Percentiles rank a stretch among this genome's conserved stretches.
phyloP scores from a whole-genome alignment of 2,797 vertebrate species.

The Poecilia picta region DNA sequence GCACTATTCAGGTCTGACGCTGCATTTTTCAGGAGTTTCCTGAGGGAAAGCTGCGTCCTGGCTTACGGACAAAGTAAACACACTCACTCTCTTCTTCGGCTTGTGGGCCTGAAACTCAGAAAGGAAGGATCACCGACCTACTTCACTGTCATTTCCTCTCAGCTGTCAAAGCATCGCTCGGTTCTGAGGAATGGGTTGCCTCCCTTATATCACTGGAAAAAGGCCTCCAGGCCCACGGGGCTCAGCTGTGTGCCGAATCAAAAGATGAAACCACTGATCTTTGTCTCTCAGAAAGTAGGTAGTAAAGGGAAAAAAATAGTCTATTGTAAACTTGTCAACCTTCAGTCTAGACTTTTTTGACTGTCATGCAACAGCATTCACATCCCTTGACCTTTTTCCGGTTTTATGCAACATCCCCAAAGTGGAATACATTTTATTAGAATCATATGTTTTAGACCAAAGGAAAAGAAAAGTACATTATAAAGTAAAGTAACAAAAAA shows the following conservation, averaged over 20 bases:
- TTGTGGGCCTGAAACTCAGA: conserved; percentile 31
- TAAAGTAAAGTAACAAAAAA: background rate
- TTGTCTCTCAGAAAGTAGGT: background rate
- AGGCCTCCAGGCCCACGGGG: conserved; percentile 12
- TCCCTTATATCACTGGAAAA: conserved; percentile 17
- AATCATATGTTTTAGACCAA: background rate
- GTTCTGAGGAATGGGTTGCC: conserved; percentile 40
- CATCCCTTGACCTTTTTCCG: background rate
- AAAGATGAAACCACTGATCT: background rate
- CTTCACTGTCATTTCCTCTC: conserved; percentile 66
- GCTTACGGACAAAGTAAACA: conserved; percentile 67
- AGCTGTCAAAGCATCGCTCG: conserved; percentile 54
- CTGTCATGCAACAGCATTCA: background rate
- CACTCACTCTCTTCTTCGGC: conserved; percentile 32
- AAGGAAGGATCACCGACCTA: conserved; percentile 63
- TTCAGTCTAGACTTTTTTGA: background rate
- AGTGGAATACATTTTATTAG: background rate
- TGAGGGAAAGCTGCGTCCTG: conserved; percentile 59
- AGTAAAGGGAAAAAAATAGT: background rate
- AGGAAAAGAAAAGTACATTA: background rate
- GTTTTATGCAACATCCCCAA: background rate
- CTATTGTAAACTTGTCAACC: background rate
- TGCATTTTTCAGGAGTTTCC: conserved; percentile 71
- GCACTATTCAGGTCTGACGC: conserved; percentile 57
- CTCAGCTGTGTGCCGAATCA: conserved; percentile 40